Base-by-base conservation (phyloP, 2,113 vertebrate species). In the Hippocampus barbouri region DNA sequence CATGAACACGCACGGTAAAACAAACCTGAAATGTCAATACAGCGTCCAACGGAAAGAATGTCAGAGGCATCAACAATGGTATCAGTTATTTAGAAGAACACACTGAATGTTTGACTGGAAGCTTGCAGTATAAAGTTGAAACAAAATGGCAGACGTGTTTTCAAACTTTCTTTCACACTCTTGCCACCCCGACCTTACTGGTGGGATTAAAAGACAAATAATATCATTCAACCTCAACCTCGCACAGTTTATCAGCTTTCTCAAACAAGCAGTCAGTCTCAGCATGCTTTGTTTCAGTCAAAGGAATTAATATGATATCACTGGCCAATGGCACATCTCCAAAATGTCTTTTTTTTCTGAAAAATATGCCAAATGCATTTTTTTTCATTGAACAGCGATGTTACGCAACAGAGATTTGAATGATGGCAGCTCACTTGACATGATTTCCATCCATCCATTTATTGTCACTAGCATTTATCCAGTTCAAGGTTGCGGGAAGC, bases 131-230 rank as follows among this genome's bases (percentile, higher is more conserved):
- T 16, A 21, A 63, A 4, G 16, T 20, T 63, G 2, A n/a, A 40
- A 64, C 62, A 16, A 64, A 68, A 30, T 43, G 47, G 57, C 68
- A 63, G 61, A 63, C 8, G n/a, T n/a, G 7, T 7, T 54, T 54
- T 54, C 53, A 54, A 54, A 56, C 21, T 14, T 40, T 40, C 40
- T 64, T 41, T 68, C 14, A 60, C 47, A 65, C 6, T 59, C 69
- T 64, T 8, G 54, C 66, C 59, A 71, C 67, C 21, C 53, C 47
- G 34, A 74, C 53, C 68, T 76, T 12, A 43, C 7, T 2, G 14
- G 51, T 60, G 18, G 20, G 47, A 69, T 21, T 1, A 21, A 72
- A 67, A 76, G 68, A 53, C 62, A 60, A 76, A 62, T 20, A 25
- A 8, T 15, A 41, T 41, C 4, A 23, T n/a, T 9, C 7, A 20